Conservation (phyloP, 2,113 vertebrate genomes). For the Antechinus flavipes region DNA sequence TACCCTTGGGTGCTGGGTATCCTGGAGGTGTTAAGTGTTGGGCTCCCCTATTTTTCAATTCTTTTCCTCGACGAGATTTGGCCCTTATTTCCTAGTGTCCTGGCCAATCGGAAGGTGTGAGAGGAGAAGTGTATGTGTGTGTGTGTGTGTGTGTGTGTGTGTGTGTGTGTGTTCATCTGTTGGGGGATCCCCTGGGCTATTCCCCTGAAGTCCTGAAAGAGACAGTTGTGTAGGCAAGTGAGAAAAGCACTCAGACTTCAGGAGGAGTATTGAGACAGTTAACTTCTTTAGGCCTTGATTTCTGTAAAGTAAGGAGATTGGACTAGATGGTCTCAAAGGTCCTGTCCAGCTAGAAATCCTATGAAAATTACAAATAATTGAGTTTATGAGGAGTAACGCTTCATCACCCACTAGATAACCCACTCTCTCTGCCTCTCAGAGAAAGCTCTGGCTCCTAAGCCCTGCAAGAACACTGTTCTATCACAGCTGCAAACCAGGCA, state of each 20-base stretch:
- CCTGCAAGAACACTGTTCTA: not conserved
- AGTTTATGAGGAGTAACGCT: not conserved
- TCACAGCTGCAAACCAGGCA: not conserved
- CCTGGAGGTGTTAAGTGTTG: not conserved
- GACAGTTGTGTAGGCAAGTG: not conserved
- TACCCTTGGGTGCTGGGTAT: not conserved
- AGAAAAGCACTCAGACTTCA: not conserved
- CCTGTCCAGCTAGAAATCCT: not conserved
- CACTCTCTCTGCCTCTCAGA: not conserved
- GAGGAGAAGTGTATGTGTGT: not conserved
- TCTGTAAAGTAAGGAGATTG: not conserved
- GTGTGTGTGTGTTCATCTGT: not conserved
- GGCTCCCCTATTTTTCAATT: not conserved
- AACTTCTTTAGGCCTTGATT: not conserved
- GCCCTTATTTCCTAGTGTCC: not conserved
- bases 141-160: not conserved
- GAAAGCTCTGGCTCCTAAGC: not conserved
- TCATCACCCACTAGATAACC: not conserved
- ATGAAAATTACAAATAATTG: not conserved
- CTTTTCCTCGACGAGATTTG: not conserved
- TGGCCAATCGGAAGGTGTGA: not conserved
- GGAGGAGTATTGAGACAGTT: not conserved
- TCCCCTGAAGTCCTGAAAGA: not conserved
- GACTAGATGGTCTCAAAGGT: not conserved
- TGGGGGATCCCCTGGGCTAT: not conserved